Conservation (phyloP, 2,113 vertebrate genomes). For the Actinemys pallida region DNA sequence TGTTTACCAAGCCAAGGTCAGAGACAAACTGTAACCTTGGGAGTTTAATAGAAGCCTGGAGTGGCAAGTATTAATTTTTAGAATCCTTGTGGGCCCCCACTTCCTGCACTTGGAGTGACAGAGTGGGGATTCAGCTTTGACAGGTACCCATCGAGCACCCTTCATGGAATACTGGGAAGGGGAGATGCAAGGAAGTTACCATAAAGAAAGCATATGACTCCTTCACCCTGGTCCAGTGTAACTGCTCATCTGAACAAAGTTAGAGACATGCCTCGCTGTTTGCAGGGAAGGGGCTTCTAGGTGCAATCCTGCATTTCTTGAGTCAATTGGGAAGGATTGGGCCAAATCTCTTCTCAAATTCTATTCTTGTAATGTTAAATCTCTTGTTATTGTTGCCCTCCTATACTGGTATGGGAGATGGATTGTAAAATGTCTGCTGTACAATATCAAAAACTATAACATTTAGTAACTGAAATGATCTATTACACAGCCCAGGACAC, state of each 20-base stretch:
- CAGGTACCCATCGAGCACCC: neutral
- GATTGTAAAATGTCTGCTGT: conserved; percentile 9
- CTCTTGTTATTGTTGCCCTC: neutral
- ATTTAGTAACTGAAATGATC: conserved; percentile 20
- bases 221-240: neutral
- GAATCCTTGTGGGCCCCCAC: no score
- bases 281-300: neutral
- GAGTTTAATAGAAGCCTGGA: no score
- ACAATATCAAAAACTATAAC: neutral
- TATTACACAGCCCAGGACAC: neutral
- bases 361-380: neutral
- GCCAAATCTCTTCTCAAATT: neutral
- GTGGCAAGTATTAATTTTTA: no score
- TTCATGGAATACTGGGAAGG: neutral
- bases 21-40: no score
- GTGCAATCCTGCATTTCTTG: neutral
- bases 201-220: neutral
- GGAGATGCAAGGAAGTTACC: neutral
- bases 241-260: neutral
- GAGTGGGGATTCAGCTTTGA: no score
- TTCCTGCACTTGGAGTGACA: no score
- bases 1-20: no score
- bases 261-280: neutral
- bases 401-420: neutral
- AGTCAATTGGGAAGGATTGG: neutral